A percentile compares a stretch with the other conserved stretches of the same genome.
Conservation (phyloP, 2,797 vertebrate species). For the Aulostomus chinensis region DNA sequence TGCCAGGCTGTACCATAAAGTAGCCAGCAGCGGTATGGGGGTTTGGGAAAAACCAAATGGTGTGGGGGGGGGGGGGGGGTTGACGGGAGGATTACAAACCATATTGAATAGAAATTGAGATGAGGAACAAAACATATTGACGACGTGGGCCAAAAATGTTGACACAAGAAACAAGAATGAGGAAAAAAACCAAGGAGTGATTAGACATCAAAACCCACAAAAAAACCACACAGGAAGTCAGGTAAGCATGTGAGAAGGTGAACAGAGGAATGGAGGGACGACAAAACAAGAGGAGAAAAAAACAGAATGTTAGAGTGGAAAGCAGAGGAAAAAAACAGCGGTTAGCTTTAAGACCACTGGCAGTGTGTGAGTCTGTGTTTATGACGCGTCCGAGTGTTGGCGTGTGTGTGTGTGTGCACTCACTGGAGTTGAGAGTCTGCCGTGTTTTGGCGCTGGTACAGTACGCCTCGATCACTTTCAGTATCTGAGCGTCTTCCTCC, state of each 20-base stretch:
- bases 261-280: conserved; percentile 22
- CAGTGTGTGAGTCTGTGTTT: not conserved
- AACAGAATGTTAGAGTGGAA: conserved; percentile 54
- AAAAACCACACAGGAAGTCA: not conserved
- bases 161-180: not conserved
- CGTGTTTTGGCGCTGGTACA: conserved; percentile 97
- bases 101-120: conserved; percentile 21
- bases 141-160: conserved; percentile 63
- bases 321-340: conserved; percentile 32
- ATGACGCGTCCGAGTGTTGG: not conserved
- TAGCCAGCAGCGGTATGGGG: conserved; percentile 6
- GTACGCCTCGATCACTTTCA: conserved; percentile 98
- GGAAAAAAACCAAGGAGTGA: not conserved
- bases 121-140: conserved; percentile 33
- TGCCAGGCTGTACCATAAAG: conserved; percentile 89
- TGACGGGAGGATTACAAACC: conserved; percentile 20
- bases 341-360: conserved; percentile 18
- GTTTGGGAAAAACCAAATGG: conserved; percentile 21
- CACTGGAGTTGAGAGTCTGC: conserved; percentile 97
- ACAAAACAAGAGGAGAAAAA: conserved; percentile 52
- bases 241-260: not conserved
- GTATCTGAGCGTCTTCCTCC: conserved; percentile 96
- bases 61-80: conserved; percentile 10
- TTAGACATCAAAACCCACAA: conserved; percentile 10
- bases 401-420: conserved; percentile 59